Base-by-base conservation (phyloP, 2,113 vertebrate species). In the Vimba vimba region DNA sequence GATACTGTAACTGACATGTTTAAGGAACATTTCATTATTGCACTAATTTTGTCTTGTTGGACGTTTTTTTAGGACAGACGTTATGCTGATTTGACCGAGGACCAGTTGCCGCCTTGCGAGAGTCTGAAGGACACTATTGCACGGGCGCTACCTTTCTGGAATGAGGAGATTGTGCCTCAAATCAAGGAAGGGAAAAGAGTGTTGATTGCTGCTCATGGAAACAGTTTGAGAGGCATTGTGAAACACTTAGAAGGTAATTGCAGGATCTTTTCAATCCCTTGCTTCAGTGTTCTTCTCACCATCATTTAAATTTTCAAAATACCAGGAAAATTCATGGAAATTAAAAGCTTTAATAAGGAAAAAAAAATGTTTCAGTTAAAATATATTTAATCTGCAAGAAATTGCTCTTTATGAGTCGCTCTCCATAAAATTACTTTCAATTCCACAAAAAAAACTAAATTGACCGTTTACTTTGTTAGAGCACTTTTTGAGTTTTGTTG, bases 61-160 rank as follows among this genome's bases (percentile, higher is more conserved):
- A 0, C 0, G 89, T 6, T 19, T 47, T 25, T 76, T 5, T 81
- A 97, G 96, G 96, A 97, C 87, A 96, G 96, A 23, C 96, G 96
- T 85, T 97, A 97, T 1, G 94, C 93, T 7, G 96, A 97, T 77
- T 92, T 97, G 79, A 96, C 95, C 0, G 96, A 96, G 91, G 96
- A 96, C 85, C 96, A 97, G 91, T 91, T 97, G 30, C 96, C 96
- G 0, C 93, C 95, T 0, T 97, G 96, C 0, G 96, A 97, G 91
- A 97, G 96, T 88, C 89, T 97, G 90, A 97, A 97, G 91, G 96
- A 97, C 88, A 97, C 96, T 0, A 97, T 97, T 9, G 96, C 96
- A 55, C 94, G 96, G 83, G 96, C 96, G 7, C 91, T 97, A 89
- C 96, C 96, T 2, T 97, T 96, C 87, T 97, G 96, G 96, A 96